Evolutionary conservation across 2,113 vertebrate species (phyloP).

Genomic region (Poeciliopsis occidentalis): DNA sequence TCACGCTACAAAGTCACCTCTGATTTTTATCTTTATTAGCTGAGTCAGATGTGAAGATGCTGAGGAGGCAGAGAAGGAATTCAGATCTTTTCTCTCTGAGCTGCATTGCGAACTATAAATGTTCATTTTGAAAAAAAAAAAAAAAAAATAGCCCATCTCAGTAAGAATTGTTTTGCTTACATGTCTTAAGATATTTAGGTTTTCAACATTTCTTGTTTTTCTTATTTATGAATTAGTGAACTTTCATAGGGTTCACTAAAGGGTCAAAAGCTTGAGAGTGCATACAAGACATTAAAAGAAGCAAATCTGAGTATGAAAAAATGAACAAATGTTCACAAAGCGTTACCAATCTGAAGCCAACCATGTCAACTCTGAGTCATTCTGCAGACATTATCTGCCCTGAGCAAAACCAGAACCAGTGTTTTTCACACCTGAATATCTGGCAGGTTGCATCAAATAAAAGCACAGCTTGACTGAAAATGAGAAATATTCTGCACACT

Average conservation of each 20-base stretch:
- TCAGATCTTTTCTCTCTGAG: slow-evolving; percentile 44
- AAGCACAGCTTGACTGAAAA: slow-evolving; percentile 11
- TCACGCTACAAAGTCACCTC: slow-evolving; percentile 68
- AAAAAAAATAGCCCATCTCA: slow-evolving; percentile 22
- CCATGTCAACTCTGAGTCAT: neutral
- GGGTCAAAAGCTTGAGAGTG: neutral
- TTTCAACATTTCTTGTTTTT: neutral
- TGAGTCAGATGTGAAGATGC: slow-evolving; percentile 75
- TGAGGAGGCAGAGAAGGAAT: slow-evolving; percentile 67
- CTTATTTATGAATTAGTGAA: neutral
- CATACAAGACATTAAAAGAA: neutral
- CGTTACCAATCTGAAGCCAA: neutral
- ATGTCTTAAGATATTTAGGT: neutral
- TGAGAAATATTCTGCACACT: neutral
- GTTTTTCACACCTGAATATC: slow-evolving; percentile 5
- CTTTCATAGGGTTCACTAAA: neutral
- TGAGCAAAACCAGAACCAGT: neutral
- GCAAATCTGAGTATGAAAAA: neutral
- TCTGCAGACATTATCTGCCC: neutral
- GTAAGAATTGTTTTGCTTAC: neutral
- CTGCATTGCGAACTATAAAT: slow-evolving; percentile 16
- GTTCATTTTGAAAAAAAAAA: neutral
- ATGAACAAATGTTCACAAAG: neutral
- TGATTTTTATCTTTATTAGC: slow-evolving; percentile 69
- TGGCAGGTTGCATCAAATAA: slow-evolving; percentile 1